Base-by-base conservation (phyloP, 1,140 invertebrate genomes). In the Aphidius ervi region DNA sequence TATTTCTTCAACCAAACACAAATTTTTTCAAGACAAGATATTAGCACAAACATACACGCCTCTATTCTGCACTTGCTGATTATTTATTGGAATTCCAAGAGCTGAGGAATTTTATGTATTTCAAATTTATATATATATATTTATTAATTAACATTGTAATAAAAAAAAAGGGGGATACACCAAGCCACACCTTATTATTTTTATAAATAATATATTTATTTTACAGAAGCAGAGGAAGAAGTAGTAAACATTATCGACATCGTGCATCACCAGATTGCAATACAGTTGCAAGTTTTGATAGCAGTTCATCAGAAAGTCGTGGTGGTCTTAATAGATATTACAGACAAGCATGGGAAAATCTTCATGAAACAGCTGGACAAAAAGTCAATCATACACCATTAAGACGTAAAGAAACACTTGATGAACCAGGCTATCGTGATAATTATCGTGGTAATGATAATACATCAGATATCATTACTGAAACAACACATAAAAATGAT, bases 281-380 rank as follows among this genome's bases (percentile, higher is more conserved):
- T 73, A 93, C 91, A 9, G 90, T 92, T 42, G 91, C 90, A 31
- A 93, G 91, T 41, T 89, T 92, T 68, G 90, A 92, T 70, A 92
- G 90, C 54, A 90, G 90, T 60, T 89, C 89, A 53, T 92, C 90
- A 0, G 91, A 93, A 67, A 91, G 90, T 10, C 83, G 91, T 47
- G 87, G 84, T 43, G 85, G 92, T 43, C 81, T 95, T 56, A 94
- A 93, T 74, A 86, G 91, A 67, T 89, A 88, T 70, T 95, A 95
- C 78, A 84, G 91, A 16, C 88, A 93, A 74, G 93, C 93, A 5
- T 95, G 93, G 93, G 92, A 94, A 70, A 94, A 95, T 74, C 82
- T 95, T 5, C 91, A 94, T 71, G 90, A 93, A 76, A 88, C 89
- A 10, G 84, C 89, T 9, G 84, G 86, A 37, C 83, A 83, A 49